A percentile compares a stretch with the other conserved stretches of the same genome.
phyloP scores from a whole-genome alignment of 2,797 vertebrate species.

The Syngnathus rostellatus region DNA sequence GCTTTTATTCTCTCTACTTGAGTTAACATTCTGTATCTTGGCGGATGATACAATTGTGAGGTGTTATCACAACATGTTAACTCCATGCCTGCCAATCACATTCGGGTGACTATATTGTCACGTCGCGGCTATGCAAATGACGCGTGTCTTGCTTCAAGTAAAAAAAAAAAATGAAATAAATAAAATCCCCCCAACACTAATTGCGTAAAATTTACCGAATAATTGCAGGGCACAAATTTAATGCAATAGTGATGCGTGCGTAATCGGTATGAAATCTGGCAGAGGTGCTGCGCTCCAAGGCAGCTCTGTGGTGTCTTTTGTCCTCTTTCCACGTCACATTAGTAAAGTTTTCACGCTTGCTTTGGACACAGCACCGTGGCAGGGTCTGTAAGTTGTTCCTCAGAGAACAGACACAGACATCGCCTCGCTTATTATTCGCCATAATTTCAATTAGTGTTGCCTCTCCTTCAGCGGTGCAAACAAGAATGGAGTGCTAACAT shows the following conservation, averaged over 20 bases:
- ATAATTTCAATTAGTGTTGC: constrained; percentile 58
- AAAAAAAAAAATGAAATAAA: neutral
- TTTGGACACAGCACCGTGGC: constrained; percentile 51
- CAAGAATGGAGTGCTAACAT: neutral
- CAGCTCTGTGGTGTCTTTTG: constrained; percentile 52
- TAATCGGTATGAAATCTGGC: constrained; percentile 70
- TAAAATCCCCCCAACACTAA: constrained; percentile 29
- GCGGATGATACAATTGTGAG: neutral
- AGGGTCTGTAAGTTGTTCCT: constrained; percentile 34
- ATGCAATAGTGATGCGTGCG: constrained; percentile 37
- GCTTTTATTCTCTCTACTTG: too few relatives aligned
- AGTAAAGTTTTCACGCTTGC: constrained; percentile 63
- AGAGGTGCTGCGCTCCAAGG: constrained; percentile 33
- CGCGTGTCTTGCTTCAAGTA: neutral
- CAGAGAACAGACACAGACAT: constrained; percentile 25
- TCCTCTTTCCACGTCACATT: constrained; percentile 43
- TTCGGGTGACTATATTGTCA: neutral
- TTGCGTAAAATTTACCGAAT: constrained; percentile 63
- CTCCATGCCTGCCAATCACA: neutral
- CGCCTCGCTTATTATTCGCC: constrained; percentile 56
- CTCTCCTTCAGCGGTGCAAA: constrained; percentile 5
- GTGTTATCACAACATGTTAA: neutral
- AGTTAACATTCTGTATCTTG: neutral
- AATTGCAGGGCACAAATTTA: constrained; percentile 35
- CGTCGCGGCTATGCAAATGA: neutral